Conservation (phyloP, 2,113 vertebrate genomes). For the Anarhynchus alexandrinus region DNA sequence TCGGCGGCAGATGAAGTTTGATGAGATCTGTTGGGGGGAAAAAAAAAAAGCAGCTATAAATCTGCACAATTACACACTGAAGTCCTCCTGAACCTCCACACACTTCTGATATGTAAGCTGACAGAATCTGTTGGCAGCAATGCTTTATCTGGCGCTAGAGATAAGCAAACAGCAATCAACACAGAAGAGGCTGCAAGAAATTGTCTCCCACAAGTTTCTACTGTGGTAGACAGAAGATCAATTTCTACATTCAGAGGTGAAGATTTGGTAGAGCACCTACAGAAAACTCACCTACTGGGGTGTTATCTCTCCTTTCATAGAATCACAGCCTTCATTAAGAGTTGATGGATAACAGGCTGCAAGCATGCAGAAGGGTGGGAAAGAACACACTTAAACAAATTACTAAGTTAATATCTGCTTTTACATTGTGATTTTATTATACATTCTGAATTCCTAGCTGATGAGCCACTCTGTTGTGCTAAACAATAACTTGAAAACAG, state of each 20-base stretch:
- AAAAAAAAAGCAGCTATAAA: neutral
- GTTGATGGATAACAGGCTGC: slow-evolving; percentile 9
- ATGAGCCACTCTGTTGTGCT: neutral
- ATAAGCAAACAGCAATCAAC: slow-evolving; percentile 70
- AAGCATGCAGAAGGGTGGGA: neutral
- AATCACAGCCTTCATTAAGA: slow-evolving; percentile 9
- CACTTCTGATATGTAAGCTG: slow-evolving; percentile 45
- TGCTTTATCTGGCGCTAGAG: slow-evolving; percentile 54
- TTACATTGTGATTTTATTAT: neutral
- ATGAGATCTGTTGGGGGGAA: slow-evolving; percentile 16
- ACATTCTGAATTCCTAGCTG: neutral
- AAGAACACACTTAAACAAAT: neutral
- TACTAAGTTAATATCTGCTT: neutral
- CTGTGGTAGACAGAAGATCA: slow-evolving; percentile 65
- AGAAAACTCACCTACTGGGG: slow-evolving; percentile 36
- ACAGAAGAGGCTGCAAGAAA: slow-evolving; percentile 64
- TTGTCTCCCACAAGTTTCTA: slow-evolving; percentile 51
- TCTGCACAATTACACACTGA: slow-evolving; percentile 40
- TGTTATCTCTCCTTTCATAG: slow-evolving; percentile 23
- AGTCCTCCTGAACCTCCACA: slow-evolving; percentile 54
- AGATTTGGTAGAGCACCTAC: slow-evolving; percentile 48
- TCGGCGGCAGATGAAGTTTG: slow-evolving; percentile 19
- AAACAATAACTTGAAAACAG: neutral
- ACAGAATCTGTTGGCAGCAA: slow-evolving; percentile 66
- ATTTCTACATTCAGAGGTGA: slow-evolving; percentile 67